A percentile compares a stretch with the other conserved stretches of the same genome.
These are phyloP conservation scores for Callocephalon fimbriatum DNA, from an alignment of 2,113 vertebrate species.

Conservation along the genomic window DNA sequence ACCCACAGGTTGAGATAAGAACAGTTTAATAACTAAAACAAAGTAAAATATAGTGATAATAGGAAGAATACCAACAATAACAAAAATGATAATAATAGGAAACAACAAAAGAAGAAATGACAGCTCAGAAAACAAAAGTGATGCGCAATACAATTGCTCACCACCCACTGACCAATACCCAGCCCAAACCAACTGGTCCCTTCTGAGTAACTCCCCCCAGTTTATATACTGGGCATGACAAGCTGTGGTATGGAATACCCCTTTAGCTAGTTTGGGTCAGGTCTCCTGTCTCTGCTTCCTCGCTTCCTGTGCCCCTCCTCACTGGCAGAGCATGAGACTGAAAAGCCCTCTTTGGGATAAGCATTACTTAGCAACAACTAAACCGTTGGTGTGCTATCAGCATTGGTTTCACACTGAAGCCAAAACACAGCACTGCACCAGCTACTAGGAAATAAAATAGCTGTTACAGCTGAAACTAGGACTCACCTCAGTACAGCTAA, in stretches of 20 bases:
- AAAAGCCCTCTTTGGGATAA: background rate
- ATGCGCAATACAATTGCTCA: background rate
- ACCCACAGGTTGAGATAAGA: no score
- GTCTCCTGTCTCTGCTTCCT: background rate
- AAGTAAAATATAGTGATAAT: background rate
- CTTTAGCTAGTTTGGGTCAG: background rate
- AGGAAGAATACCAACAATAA: background rate
- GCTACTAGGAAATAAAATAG: background rate
- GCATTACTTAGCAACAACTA: background rate
- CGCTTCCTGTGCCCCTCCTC: background rate
- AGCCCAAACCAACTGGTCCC: background rate
- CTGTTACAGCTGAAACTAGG: background rate
- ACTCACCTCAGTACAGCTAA: background rate
- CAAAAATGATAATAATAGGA: background rate
- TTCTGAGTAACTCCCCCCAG: background rate
- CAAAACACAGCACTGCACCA: background rate
- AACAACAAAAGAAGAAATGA: background rate
- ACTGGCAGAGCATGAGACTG: background rate
- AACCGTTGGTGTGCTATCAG: background rate
- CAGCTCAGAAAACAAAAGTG: background rate
- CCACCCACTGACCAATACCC: background rate
- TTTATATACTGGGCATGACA: background rate
- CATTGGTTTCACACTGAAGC: background rate
- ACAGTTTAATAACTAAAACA: background rate
- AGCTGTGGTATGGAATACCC: background rate